Percentiles rank a stretch among this genome's conserved stretches.
These are phyloP conservation scores for Netelia fuscicornis DNA, from an alignment of 2,888 invertebrate genomes.

Conservation along the genomic window DNA sequence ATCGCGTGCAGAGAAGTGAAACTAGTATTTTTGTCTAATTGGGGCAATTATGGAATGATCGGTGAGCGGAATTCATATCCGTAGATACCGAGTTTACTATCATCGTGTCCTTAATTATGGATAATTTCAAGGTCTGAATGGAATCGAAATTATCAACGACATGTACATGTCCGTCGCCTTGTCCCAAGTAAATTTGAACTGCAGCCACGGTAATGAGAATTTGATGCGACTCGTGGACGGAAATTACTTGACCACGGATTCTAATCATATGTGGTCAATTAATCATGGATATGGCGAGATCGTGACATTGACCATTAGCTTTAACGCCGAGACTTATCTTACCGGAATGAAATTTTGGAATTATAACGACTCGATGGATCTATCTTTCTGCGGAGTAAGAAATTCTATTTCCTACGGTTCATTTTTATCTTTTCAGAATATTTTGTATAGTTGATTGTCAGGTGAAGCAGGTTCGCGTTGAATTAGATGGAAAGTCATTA, in stretches of 20 bases:
- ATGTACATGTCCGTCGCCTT: conserved; percentile 70
- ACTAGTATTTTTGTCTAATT: conserved; percentile 88
- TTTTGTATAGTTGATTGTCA: conserved; percentile 58
- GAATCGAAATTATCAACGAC: conserved; percentile 77
- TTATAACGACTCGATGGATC: conserved; percentile 91
- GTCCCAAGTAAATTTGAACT: conserved; percentile 68
- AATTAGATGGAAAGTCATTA: conserved; percentile 79
- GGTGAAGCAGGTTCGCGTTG: conserved; percentile 80
- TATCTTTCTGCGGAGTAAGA: conserved; percentile 88
- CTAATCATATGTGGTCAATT: conserved; percentile 89
- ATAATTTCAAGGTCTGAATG: conserved; percentile 75
- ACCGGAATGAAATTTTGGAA: conserved; percentile 92
- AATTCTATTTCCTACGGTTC: too few relatives aligned
- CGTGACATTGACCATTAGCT: conserved; percentile 70
- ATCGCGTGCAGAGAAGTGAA: conserved; percentile 85
- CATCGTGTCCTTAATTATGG: background rate
- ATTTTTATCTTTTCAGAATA: background rate
- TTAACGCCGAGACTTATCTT: conserved; percentile 75
- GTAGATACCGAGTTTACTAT: background rate
- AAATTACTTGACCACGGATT: conserved; percentile 89
- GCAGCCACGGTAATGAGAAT: conserved; percentile 79
- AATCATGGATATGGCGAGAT: conserved; percentile 78
- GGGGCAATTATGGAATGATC: conserved; percentile 88
- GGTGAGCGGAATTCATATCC: conserved; percentile 81
- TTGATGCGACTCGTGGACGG: conserved; percentile 88